Conservation (phyloP, 1,140 invertebrate species). For the Gerris buenoi region DNA sequence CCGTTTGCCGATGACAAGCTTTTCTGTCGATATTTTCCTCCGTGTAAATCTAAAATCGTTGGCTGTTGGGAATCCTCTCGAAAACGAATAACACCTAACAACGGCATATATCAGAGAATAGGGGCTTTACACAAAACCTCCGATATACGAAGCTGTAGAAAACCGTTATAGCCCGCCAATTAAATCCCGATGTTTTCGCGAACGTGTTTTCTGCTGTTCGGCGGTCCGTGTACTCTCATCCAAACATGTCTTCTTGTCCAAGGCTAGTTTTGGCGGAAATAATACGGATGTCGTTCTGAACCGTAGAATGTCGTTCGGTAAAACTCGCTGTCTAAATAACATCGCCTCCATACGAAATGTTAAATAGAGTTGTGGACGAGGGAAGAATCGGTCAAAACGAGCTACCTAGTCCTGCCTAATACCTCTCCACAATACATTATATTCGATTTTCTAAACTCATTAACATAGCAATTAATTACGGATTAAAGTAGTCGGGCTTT, state of each 20-base stretch:
- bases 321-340: too few species aligned
- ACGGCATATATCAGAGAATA: neutral
- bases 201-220: neutral
- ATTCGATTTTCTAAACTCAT: neutral
- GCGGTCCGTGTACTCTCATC: too few species aligned
- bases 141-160: neutral
- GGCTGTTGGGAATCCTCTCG: neutral
- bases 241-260: neutral
- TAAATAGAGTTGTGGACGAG: neutral
- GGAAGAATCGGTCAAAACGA: neutral
- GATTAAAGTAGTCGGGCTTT: neutral
- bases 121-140: neutral
- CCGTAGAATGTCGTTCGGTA: too few species aligned
- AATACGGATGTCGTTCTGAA: too few species aligned
- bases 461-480: neutral
- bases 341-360: too few species aligned
- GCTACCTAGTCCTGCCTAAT: neutral
- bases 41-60: too few species aligned
- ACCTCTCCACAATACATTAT: neutral
- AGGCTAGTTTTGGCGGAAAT: neutral
- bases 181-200: neutral
- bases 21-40: too few species aligned
- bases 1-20: too few species aligned
- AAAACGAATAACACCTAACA: neutral
- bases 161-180: neutral